phyloP scores from a whole-genome alignment of 2,113 vertebrate species.

The Sprattus sprattus region DNA sequence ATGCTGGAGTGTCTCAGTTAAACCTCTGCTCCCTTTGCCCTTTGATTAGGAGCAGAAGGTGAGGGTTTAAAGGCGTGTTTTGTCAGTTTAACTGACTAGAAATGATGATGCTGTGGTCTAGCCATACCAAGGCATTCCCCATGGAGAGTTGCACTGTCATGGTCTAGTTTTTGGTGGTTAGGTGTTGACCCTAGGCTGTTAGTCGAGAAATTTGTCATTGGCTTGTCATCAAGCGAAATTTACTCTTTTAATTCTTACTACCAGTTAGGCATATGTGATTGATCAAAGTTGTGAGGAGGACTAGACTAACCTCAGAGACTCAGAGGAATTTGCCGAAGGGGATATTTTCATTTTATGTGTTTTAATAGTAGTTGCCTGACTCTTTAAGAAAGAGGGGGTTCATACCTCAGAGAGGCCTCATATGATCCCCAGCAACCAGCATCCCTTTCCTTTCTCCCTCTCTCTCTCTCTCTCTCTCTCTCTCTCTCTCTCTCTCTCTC shows the following conservation, averaged over 20 bases:
- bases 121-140: not conserved
- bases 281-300: not conserved
- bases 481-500: not conserved
- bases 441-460: not conserved
- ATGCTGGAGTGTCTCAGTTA: not conserved
- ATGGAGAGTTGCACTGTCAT: not conserved
- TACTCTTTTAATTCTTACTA: not conserved
- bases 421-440: not conserved
- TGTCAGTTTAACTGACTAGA: not conserved
- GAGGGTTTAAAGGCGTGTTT: not conserved
- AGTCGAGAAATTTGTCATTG: not conserved
- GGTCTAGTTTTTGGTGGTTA: not conserved
- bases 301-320: slow-evolving; percentile 7
- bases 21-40: not conserved
- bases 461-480: not conserved
- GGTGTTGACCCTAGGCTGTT: not conserved
- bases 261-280: not conserved
- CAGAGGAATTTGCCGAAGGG: slow-evolving; percentile 28
- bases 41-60: not conserved
- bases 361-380: slow-evolving; percentile 18
- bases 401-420: not conserved
- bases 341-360: slow-evolving; percentile 21
- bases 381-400: not conserved
- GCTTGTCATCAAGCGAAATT: not conserved
- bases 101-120: not conserved